These are phyloP conservation scores for Drosophila putrida DNA, from an alignment of 2,888 invertebrate species.

Conservation along the genomic window DNA sequence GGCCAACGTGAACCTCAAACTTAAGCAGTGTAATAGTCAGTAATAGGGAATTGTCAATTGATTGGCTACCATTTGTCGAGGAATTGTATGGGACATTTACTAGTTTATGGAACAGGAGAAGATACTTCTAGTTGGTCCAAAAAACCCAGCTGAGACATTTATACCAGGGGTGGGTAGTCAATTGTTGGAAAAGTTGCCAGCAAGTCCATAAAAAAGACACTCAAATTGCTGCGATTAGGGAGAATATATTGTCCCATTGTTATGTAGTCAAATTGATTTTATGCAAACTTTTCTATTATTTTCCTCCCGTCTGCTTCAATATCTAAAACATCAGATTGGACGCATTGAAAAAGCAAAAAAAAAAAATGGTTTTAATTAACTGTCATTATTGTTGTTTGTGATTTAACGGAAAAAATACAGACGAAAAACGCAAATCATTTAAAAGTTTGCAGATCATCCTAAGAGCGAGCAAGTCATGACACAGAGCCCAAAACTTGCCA, in stretches of 20 bases:
- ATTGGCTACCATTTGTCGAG: conserved; percentile 59
- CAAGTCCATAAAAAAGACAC: conserved; percentile 70
- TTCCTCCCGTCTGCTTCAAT: conserved; percentile 7
- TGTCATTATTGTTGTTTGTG: conserved; percentile 63
- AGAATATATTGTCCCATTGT: conserved; percentile 37
- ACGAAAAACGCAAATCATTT: conserved; percentile 73
- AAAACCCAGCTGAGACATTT: conserved; percentile 16
- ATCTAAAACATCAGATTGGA: conserved; percentile 50
- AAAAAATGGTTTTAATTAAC: conserved; percentile 70
- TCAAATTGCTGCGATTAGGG: conserved; percentile 73
- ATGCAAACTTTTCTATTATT: conserved; percentile 72
- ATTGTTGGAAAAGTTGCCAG: conserved; percentile 39
- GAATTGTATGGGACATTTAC: conserved; percentile 7
- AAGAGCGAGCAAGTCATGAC: conserved; percentile 57
- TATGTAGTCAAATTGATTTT: conserved; percentile 69
- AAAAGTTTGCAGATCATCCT: conserved; percentile 59
- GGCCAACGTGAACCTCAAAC: conserved; percentile 10
- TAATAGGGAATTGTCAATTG: conserved; percentile 73
- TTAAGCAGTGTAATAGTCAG: conserved; percentile 22
- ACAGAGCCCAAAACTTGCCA: conserved; percentile 66
- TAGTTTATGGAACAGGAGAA: neutral
- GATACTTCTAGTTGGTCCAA: conserved; percentile 8
- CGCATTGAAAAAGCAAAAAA: conserved; percentile 41
- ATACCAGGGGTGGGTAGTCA: neutral
- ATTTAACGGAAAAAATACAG: conserved; percentile 32